Conservation (phyloP, 2,797 vertebrate species). For the Argentina silus region DNA sequence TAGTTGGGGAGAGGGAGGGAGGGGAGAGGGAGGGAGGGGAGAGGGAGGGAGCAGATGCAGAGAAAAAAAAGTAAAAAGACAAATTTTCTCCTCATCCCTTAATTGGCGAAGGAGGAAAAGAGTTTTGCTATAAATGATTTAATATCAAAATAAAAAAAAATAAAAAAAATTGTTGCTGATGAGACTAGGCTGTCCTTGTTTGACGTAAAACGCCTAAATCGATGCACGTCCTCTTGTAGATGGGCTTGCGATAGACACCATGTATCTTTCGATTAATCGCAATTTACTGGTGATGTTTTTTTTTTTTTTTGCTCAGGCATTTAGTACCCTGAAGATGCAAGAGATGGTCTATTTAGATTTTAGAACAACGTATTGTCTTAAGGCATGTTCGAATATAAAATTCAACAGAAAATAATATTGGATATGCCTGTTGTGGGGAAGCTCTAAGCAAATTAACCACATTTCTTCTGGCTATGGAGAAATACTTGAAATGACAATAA, state of each 20-base stretch:
- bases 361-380: constrained; percentile 36
- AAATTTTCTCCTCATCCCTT: constrained; percentile 83
- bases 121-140: constrained; percentile 75
- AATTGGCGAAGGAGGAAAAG: constrained; percentile 81
- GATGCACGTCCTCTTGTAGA: neutral
- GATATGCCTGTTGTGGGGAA: constrained; percentile 41
- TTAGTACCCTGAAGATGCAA: constrained; percentile 32
- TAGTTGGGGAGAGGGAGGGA: constrained; percentile 76
- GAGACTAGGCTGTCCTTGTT: constrained; percentile 47
- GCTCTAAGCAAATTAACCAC: constrained; percentile 39
- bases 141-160: constrained; percentile 60
- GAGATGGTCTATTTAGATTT: constrained; percentile 15
- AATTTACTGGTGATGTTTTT: constrained; percentile 3
- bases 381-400: constrained; percentile 44
- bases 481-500: constrained; percentile 32
- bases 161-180: constrained; percentile 42
- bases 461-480: constrained; percentile 19
- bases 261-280: neutral
- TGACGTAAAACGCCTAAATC: constrained; percentile 27
- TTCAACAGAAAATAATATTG: constrained; percentile 47
- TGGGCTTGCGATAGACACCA: neutral
- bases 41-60: constrained; percentile 64
- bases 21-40: no score
- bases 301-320: constrained; percentile 13
- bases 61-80: constrained; percentile 75